Conservation (phyloP, 2,888 invertebrate genomes). For the Osedax fenrisi region DNA sequence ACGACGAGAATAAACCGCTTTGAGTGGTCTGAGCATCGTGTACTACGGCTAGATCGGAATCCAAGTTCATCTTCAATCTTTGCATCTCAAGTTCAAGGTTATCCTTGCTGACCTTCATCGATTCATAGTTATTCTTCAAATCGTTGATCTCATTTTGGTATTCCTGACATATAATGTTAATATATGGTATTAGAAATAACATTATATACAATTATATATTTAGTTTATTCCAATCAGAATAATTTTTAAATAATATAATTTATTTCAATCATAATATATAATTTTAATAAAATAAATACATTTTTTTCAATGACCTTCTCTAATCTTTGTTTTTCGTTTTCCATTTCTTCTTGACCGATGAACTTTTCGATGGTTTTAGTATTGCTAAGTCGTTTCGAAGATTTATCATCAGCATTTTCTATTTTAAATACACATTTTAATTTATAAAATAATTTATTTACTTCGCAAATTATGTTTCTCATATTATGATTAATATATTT, state of each 20-base stretch:
- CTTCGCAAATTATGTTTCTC: too few species aligned
- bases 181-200: too few species aligned
- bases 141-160: slow-evolving; percentile 56
- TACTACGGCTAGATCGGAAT: slow-evolving; percentile 51
- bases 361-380: not conserved
- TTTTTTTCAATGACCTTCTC: not conserved
- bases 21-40: slow-evolving; percentile 37
- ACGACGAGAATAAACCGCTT: too few species aligned
- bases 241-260: too few species aligned
- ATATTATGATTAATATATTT: too few species aligned
- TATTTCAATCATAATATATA: not conserved
- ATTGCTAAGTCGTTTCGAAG: too few species aligned
- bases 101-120: slow-evolving; percentile 36
- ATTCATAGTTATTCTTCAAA: slow-evolving; percentile 53
- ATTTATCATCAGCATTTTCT: too few species aligned
- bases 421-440: too few species aligned
- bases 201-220: too few species aligned
- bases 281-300: not conserved
- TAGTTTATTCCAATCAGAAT: too few species aligned
- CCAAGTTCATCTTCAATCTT: slow-evolving; percentile 55
- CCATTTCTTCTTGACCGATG: not conserved
- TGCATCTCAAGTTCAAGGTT: slow-evolving; percentile 57
- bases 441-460: too few species aligned
- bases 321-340: not conserved
- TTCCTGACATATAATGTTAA: too few species aligned